phyloP scores from a whole-genome alignment of 1,140 invertebrate genomes.

The Formica selysi region DNA sequence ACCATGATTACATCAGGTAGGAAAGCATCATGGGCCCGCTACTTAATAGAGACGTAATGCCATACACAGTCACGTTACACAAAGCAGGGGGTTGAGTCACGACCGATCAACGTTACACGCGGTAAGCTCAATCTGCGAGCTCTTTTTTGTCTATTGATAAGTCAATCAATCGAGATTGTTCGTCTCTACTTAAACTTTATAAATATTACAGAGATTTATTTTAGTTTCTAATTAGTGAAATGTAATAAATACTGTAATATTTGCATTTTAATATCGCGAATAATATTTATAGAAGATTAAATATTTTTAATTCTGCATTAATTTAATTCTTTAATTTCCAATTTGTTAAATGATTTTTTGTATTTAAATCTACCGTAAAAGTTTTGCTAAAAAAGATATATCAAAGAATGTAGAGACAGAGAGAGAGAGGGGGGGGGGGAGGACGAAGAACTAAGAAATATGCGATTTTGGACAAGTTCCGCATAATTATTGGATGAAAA shows the following conservation, averaged over 20 bases:
- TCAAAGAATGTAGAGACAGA: neutral
- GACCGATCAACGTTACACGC: constrained; percentile 54
- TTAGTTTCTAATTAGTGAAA: neutral
- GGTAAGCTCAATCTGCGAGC: constrained; percentile 35
- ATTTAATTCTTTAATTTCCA: neutral
- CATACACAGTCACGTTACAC: constrained; percentile 65
- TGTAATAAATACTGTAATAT: neutral
- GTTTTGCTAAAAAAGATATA: neutral
- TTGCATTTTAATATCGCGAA: neutral
- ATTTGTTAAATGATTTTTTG: neutral
- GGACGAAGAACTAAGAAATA: neutral
- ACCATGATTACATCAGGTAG: constrained; percentile 58
- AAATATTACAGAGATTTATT: constrained; percentile 4
- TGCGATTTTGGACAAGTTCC: neutral
- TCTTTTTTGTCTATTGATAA: constrained; percentile 40
- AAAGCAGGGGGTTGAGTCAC: constrained; percentile 53
- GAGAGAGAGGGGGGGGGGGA: too few species aligned
- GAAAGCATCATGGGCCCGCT: constrained; percentile 25
- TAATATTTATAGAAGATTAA: neutral
- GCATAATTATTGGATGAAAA: constrained; percentile 10
- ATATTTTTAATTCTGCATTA: constrained; percentile 14
- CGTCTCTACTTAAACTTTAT: neutral
- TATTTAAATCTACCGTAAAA: neutral
- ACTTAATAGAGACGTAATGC: constrained; percentile 63
- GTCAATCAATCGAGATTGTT: constrained; percentile 38